Conservation (phyloP, 2,113 vertebrate genomes). For the Leptodactylus fuscus region DNA sequence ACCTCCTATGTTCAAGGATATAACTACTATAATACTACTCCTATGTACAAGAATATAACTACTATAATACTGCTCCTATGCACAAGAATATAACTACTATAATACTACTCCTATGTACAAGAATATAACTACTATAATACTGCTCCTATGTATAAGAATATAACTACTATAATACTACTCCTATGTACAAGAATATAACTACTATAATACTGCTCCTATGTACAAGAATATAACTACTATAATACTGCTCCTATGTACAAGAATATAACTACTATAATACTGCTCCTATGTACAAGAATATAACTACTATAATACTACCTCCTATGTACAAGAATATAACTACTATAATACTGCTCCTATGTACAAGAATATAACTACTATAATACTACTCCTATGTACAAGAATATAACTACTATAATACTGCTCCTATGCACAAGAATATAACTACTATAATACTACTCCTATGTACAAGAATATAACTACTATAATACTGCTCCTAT, state of each 20-base stretch:
- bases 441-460: slow-evolving; percentile 9
- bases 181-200: slow-evolving; percentile 1
- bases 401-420: slow-evolving; percentile 10
- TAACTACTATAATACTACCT: slow-evolving; percentile 2
- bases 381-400: neutral
- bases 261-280: neutral
- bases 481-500: too few species aligned
- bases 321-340: slow-evolving; percentile 1
- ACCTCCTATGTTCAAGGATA: neutral
- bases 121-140: slow-evolving; percentile 3
- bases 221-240: neutral
- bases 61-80: neutral
- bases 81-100: slow-evolving; percentile 7
- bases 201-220: neutral
- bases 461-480: neutral
- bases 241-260: neutral
- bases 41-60: neutral
- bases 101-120: neutral
- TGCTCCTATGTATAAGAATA: neutral
- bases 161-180: neutral
- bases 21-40: neutral
- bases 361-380: slow-evolving; percentile 5
- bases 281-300: neutral
- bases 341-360: slow-evolving; percentile 9
- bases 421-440: neutral